A percentile compares a stretch with the other conserved stretches of the same genome.
These are phyloP conservation scores for Drosophila miranda DNA, from an alignment of 1,140 invertebrate species.

Conservation along the genomic window DNA sequence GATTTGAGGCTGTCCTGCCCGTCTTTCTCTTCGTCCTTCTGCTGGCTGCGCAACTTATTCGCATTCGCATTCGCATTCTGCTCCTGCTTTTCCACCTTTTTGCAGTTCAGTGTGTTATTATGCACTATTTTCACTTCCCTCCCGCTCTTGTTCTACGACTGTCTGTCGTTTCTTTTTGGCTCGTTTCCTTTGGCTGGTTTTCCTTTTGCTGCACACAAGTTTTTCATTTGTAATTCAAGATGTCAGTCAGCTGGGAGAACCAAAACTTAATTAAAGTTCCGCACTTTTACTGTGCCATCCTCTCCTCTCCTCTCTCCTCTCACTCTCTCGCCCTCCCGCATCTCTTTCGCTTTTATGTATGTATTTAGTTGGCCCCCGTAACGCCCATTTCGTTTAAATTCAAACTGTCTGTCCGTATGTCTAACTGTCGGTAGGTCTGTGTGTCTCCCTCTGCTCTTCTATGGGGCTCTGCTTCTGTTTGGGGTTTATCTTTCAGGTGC, in stretches of 20 bases:
- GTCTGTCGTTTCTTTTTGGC: slow-evolving; percentile 35
- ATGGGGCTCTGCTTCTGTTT: background rate
- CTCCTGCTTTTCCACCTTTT: slow-evolving; percentile 58
- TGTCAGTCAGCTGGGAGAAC: slow-evolving; percentile 80
- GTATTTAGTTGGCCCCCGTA: slow-evolving; percentile 49
- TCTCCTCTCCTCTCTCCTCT: slow-evolving; percentile 8
- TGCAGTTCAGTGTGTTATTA: slow-evolving; percentile 73
- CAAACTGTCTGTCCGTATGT: slow-evolving; percentile 38
- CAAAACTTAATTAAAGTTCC: slow-evolving; percentile 81
- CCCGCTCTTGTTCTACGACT: slow-evolving; percentile 10
- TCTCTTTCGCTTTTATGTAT: slow-evolving; percentile 49
- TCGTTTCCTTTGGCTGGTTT: slow-evolving; percentile 48
- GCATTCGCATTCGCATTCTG: slow-evolving; percentile 56
- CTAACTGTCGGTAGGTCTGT: slow-evolving; percentile 11
- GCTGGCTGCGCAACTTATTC: slow-evolving; percentile 70
- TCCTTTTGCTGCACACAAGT: slow-evolving; percentile 71
- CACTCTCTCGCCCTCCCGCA: slow-evolving; percentile 5
- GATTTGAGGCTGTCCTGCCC: slow-evolving; percentile 15
- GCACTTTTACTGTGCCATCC: slow-evolving; percentile 62
- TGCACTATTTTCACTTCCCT: slow-evolving; percentile 49
- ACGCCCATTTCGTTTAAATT: slow-evolving; percentile 46
- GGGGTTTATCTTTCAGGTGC: slow-evolving; percentile 56
- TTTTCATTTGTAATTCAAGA: slow-evolving; percentile 81
- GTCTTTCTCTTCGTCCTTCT: slow-evolving; percentile 18
- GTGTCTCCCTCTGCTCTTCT: slow-evolving; percentile 10